A percentile compares a stretch with the other conserved stretches of the same genome.
These are phyloP conservation scores for Eulemur mongoz DNA, from an alignment of 2,797 vertebrate genomes.

Conservation along the genomic window DNA sequence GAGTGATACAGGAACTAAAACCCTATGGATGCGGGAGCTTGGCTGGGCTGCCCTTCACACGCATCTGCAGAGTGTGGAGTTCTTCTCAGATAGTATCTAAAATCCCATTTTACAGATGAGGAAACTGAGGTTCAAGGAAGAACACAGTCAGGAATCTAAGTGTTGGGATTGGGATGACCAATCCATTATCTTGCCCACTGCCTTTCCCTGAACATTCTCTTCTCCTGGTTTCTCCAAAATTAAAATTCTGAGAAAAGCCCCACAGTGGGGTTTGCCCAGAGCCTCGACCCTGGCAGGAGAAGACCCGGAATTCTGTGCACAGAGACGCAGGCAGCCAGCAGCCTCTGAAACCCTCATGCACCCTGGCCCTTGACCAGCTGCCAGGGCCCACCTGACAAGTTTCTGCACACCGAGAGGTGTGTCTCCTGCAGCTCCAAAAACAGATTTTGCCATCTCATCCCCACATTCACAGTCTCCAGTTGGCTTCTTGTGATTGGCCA, in stretches of 20 bases:
- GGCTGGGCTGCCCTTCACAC: neutral
- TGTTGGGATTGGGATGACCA: neutral
- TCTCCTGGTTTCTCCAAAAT: neutral
- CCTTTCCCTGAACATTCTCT: neutral
- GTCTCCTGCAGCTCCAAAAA: constrained; percentile 59
- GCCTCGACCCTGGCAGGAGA: neutral
- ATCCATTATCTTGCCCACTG: neutral
- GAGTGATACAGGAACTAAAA: neutral
- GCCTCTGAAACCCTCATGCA: neutral
- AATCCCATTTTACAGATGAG: constrained; percentile 3
- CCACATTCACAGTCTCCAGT: constrained; percentile 56
- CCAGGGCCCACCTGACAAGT: neutral
- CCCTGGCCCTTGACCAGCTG: neutral
- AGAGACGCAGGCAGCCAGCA: neutral
- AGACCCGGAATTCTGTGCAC: neutral
- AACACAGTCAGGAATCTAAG: neutral
- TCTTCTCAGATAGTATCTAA: neutral
- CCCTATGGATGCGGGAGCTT: rapidly evolving
- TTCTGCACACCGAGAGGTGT: neutral
- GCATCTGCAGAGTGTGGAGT: neutral
- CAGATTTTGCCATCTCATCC: constrained; percentile 79
- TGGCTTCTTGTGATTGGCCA: constrained; percentile 71
- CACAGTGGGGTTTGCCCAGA: neutral
- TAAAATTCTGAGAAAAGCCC: neutral
- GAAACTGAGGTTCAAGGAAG: constrained; percentile 13